Percentiles rank a stretch among this genome's conserved stretches.
Conservation (phyloP, 2,888 invertebrate species). For the Drosophila neutralis region DNA sequence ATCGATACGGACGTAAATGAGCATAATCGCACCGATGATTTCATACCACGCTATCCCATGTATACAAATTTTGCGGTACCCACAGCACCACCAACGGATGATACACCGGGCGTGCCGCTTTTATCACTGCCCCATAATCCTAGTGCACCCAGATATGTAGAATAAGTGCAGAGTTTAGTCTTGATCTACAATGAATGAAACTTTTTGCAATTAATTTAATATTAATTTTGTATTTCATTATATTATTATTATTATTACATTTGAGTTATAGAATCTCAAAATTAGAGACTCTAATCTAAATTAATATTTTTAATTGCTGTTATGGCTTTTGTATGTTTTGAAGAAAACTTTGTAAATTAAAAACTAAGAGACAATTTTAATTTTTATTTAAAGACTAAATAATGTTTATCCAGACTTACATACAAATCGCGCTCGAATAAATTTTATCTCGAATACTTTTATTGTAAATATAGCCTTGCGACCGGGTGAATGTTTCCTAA, state of each 20-base stretch:
- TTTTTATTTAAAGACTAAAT: neutral
- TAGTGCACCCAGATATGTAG: conserved; percentile 32
- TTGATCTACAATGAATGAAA: neutral
- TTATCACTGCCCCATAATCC: conserved; percentile 32
- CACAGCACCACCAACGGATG: conserved; percentile 51
- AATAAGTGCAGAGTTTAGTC: neutral
- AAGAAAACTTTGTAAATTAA: neutral
- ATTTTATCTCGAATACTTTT: too few species aligned
- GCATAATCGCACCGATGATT: conserved; percentile 65
- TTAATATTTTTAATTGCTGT: neutral
- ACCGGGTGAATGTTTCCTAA: neutral
- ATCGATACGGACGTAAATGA: conserved; percentile 69
- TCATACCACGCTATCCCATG: conserved; percentile 77
- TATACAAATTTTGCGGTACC: conserved; percentile 72
- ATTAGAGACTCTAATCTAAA: neutral
- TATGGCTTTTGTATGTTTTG: neutral
- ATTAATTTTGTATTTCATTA: neutral
- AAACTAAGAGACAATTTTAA: neutral
- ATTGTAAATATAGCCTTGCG: too few species aligned
- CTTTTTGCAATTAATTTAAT: neutral
- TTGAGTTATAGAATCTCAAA: neutral
- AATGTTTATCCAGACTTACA: neutral
- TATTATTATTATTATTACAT: neutral
- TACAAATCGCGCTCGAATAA: too few species aligned
- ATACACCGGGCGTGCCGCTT: conserved; percentile 15